Evolutionary conservation across 2,797 vertebrate genomes (phyloP).

Genomic region (Chromis chromis): DNA sequence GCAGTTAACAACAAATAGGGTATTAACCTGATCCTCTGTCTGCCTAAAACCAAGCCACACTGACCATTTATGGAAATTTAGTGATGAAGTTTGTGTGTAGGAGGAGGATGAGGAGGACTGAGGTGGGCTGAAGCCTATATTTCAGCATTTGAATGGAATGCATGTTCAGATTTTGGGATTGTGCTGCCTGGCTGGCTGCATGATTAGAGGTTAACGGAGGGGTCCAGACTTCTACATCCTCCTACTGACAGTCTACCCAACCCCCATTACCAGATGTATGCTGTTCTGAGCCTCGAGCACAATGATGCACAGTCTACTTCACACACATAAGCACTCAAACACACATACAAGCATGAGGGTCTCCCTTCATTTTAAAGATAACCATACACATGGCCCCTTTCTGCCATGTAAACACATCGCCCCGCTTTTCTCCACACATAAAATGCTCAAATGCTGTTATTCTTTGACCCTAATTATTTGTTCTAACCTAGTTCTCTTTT

Average conservation of each 20-base stretch:
- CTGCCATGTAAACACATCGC: slow-evolving; percentile 10
- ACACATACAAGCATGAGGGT: slow-evolving; percentile 52
- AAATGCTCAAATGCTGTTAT: background rate
- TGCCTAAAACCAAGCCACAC: slow-evolving; percentile 36
- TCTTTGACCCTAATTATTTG: slow-evolving; percentile 27
- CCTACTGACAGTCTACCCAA: slow-evolving; percentile 65
- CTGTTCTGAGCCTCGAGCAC: slow-evolving; percentile 76
- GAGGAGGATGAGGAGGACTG: slow-evolving; percentile 42
- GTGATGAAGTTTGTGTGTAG: slow-evolving; percentile 41
- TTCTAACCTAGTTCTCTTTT: slow-evolving; percentile 9
- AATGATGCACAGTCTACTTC: slow-evolving; percentile 83
- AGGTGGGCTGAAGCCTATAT: slow-evolving; percentile 61
- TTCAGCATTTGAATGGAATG: slow-evolving; percentile 75
- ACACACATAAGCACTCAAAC: slow-evolving; percentile 59
- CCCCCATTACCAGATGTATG: slow-evolving; percentile 83
- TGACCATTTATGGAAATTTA: slow-evolving; percentile 76
- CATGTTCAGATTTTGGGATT: slow-evolving; percentile 55
- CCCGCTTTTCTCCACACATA: slow-evolving; percentile 11
- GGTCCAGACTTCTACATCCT: slow-evolving; percentile 63
- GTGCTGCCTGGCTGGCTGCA: slow-evolving; percentile 43
- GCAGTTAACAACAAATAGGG: slow-evolving; percentile 6
- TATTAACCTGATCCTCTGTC: slow-evolving; percentile 38
- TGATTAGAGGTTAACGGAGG: slow-evolving; percentile 63
- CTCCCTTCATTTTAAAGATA: slow-evolving; percentile 59
- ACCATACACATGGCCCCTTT: slow-evolving; percentile 41